These are phyloP conservation scores for Aquatica leii DNA, from an alignment of 2,888 invertebrate genomes.

Conservation along the genomic window DNA sequence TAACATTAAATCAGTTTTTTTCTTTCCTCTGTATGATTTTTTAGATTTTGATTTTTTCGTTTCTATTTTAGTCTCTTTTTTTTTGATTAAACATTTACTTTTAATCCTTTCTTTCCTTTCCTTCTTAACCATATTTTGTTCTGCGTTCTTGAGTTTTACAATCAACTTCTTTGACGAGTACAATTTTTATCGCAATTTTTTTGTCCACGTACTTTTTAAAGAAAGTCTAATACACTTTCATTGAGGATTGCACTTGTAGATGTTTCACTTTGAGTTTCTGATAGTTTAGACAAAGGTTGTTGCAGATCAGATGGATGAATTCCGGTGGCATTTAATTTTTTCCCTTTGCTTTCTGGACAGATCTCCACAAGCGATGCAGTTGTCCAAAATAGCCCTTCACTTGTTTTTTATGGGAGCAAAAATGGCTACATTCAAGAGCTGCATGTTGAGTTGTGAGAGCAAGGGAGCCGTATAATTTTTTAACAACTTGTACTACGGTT, in stretches of 20 bases:
- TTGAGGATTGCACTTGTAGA: not conserved
- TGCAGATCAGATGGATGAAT: not conserved
- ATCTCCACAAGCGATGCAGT: not conserved
- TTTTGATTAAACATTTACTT: too few relatives aligned
- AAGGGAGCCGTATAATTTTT: not conserved
- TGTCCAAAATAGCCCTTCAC: not conserved
- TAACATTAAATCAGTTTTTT: too few relatives aligned
- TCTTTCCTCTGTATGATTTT: too few relatives aligned
- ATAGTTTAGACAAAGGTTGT: too few relatives aligned
- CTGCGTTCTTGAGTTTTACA: too few relatives aligned
- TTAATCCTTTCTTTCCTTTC: too few relatives aligned
- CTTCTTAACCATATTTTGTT: too few relatives aligned
- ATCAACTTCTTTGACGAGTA: too few relatives aligned
- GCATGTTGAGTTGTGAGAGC: not conserved
- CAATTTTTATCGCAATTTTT: too few relatives aligned
- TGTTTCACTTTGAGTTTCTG: not conserved
- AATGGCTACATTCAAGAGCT: not conserved
- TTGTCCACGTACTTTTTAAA: too few relatives aligned
- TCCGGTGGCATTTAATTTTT: not conserved
- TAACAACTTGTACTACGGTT: not conserved
- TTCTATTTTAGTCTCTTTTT: too few relatives aligned
- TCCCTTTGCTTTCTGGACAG: not conserved
- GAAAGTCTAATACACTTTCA: not conserved
- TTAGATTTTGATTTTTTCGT: too few relatives aligned
- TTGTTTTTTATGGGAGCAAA: not conserved